A percentile compares a stretch with the other conserved stretches of the same genome.
These are phyloP conservation scores for Allophyes oxyacanthae DNA, from an alignment of 2,888 invertebrate genomes.

Conservation along the genomic window DNA sequence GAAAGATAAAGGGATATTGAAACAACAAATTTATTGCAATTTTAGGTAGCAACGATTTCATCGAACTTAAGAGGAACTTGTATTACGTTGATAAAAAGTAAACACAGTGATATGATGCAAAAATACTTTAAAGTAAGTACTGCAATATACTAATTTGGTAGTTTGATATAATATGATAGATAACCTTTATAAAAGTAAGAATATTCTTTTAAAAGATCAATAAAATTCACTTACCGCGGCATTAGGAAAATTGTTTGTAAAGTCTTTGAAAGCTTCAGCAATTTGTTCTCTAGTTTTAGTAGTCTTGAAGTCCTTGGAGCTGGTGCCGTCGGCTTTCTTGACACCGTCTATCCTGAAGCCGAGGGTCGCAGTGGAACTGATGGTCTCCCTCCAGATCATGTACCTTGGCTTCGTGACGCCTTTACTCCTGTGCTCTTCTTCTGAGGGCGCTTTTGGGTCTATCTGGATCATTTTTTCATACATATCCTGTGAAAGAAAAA, in stretches of 20 bases:
- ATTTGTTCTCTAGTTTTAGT: constrained; percentile 96
- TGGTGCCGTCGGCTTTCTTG: constrained; percentile 96
- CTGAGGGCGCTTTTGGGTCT: constrained; percentile 95
- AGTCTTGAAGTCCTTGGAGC: constrained; percentile 98
- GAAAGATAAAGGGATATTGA: constrained; percentile 17
- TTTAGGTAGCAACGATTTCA: too few species aligned
- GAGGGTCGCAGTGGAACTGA: constrained; percentile 98
- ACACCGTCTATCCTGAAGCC: constrained; percentile 99
- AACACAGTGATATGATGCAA: too few species aligned
- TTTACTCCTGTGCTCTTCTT: constrained; percentile 96
- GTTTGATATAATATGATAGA: too few species aligned
- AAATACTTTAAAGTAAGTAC: too few species aligned
- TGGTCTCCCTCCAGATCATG: constrained; percentile 99
- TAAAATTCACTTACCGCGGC: constrained; percentile 91
- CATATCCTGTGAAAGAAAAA: constrained; percentile 93
- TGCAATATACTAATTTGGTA: too few species aligned
- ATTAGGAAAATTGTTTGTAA: constrained; percentile 93
- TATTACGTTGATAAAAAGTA: too few species aligned
- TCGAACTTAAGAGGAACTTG: too few species aligned
- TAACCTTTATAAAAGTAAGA: too few species aligned
- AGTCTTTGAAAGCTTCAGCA: constrained; percentile 94
- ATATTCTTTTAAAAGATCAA: too few species aligned
- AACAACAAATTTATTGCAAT: neutral
- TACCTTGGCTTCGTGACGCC: constrained; percentile 98
- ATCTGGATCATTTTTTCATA: constrained; percentile 99